Base-by-base conservation (phyloP, 2,888 invertebrate genomes). In the Homarus gammarus region DNA sequence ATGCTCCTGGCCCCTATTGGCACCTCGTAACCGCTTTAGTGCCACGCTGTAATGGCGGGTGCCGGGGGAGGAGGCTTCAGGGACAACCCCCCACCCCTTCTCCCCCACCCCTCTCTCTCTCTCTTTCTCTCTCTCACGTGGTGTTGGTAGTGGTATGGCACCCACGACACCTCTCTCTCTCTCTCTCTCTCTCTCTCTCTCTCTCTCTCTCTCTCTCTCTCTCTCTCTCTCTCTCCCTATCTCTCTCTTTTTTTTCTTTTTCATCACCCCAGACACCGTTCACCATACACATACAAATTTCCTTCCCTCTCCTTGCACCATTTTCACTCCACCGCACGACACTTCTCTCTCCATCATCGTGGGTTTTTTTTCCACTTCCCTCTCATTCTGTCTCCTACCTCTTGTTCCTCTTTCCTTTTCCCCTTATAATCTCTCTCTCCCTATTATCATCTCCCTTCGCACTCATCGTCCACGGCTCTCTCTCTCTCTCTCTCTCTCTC, bases 21-120 rank as follows among this genome's bases (percentile, higher is more conserved):
- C 85, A 85, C 85, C 85, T 85, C 85, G 85, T 85, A 85, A 85
- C 85, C 77, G 85, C 77, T 85, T 85, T 85, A 85, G 85, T 85
- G 85, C 85, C 77, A 85, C 61, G 64, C 61, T 64, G 85, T 85
- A 85, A 85, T 85, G 85, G 85, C 49, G 49, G 83, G 70, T 33
- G 72, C 72, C 27, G 83, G 51, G 33, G 70, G 33, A 38, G 51
- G 56, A 27, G 51, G 56, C n/a, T n/a, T n/a, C 44, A 12, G 31
- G n/a, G 75, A 75, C 44, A n/a, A 12, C 44, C 44, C 44, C 38
- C 12, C 40, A 10, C 44, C n/a, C 75, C 44, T 44, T 75, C 44
- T 40, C 0, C 44, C 33, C 31, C 36, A 27, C 70, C 0, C n/a
- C 27, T 70, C 10, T 1, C 8, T 70, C 31, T 70, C 70, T 70